Evolutionary conservation across 2,888 invertebrate species (phyloP), one percentile per base, ranked within the genome.

Genomic region (Panorpa germanica): DNA sequence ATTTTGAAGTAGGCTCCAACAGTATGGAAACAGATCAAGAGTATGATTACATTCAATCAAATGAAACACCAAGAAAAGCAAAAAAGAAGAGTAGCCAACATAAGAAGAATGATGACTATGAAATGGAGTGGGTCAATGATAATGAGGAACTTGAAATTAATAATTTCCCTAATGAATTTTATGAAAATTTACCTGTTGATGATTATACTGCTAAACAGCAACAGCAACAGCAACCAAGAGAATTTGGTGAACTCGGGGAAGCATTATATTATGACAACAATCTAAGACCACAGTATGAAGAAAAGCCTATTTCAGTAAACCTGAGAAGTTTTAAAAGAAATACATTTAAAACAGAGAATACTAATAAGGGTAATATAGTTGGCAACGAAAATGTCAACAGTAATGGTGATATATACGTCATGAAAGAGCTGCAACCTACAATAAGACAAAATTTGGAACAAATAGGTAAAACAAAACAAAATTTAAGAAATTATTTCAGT

Each of bases 41-140:
- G 14, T 36, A 39, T 15, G 35, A 36, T 25, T 28, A 38, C 21
- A 31, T 35, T 22, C 33, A 37, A 13, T 34, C 34, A 18, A 26
- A 36, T 20, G 31, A 19, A 28, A 4, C 23, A 17, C 18, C 14
- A 32, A 21, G 14, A 2, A 21, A 2, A 7, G 5, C 24, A 12
- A 29, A 29, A 22, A 15, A 5, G n/a, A 4, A 9, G 13, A 15
- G 5, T 5, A 13, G n/a, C n/a, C n/a, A 13, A 29, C 10, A n/a
- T 6, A 29, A 10, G 9, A 12, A 9, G 8, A 9, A 14, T 9
- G 28, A 32, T 9, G n/a, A 20, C 11, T 4, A 13, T 20, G 22
- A 27, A 21, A 19, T 10, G 9, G 14, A 17, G 5, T 13, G 14
- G 12, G 11, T 24, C 15, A n/a, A 25, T 3, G 11, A n/a, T 17